Percentiles rank a stretch among this genome's conserved stretches.
phyloP scores from a whole-genome alignment of 2,888 invertebrate species.

The Mayetiola destructor region DNA sequence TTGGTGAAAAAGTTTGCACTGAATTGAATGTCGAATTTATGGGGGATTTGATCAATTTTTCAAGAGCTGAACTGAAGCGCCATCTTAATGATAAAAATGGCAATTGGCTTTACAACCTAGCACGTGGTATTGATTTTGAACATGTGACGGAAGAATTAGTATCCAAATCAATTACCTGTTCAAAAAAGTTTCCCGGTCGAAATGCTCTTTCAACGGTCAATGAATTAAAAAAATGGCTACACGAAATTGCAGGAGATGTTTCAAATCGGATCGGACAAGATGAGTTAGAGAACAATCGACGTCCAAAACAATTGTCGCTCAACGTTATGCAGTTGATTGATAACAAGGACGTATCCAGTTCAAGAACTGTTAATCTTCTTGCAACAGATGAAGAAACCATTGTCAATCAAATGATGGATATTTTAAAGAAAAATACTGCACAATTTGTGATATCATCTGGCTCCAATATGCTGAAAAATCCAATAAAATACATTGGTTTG shows the following conservation, averaged over 20 bases:
- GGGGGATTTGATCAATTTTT: conserved; percentile 58
- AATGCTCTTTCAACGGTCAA: conserved; percentile 51
- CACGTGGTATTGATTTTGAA: conserved; percentile 75
- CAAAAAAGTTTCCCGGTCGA: conserved; percentile 82
- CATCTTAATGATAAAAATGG: conserved; percentile 77
- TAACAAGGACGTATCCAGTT: conserved; percentile 44
- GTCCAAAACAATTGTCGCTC: conserved; percentile 60
- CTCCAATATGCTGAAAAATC: conserved; percentile 32
- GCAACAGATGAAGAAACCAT: conserved; percentile 54
- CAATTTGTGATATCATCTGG: conserved; percentile 28
- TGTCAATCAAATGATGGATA: conserved; percentile 46
- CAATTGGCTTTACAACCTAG: conserved; percentile 80
- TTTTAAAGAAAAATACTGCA: conserved; percentile 47
- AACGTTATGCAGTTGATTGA: conserved; percentile 47
- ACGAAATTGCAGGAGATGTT: conserved; percentile 67
- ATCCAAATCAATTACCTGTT: conserved; percentile 88
- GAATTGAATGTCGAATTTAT: conserved; percentile 60
- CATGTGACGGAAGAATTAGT: conserved; percentile 71
- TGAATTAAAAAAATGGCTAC: conserved; percentile 66
- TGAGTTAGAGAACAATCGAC: conserved; percentile 61
- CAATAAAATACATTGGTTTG: conserved; percentile 57
- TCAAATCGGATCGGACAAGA: conserved; percentile 71
- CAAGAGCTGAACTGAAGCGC: conserved; percentile 53
- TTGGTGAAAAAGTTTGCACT: conserved; percentile 64
- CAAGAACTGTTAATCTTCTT: conserved; percentile 46